Conservation (phyloP, 2,113 vertebrate genomes). For the Dasyurus viverrinus region DNA sequence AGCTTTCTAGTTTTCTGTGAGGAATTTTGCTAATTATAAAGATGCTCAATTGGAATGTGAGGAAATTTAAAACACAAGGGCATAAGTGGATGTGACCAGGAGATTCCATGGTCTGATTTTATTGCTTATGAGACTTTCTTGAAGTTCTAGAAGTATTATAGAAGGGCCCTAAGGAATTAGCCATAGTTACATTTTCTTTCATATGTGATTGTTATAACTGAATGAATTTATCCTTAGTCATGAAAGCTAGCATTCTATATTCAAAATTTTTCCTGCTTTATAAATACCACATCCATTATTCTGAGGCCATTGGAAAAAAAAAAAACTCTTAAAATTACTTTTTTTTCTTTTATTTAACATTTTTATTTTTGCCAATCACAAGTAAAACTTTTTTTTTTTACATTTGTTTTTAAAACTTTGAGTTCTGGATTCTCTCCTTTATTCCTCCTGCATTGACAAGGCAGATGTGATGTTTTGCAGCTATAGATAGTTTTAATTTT, state of each 20-base stretch:
- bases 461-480: too few species aligned
- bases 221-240: too few species aligned
- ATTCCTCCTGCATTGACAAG: too few species aligned
- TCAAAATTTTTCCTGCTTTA: neutral
- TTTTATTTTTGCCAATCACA: too few species aligned
- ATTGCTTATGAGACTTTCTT: neutral
- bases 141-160: neutral
- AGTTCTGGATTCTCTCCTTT: too few species aligned
- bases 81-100: neutral
- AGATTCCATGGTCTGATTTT: neutral
- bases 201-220: neutral
- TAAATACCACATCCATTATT: neutral
- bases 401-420: too few species aligned
- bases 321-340: neutral
- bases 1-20: neutral
- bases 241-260: too few species aligned
- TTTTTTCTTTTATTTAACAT: neutral
- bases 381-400: too few species aligned
- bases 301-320: neutral
- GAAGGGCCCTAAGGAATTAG: neutral
- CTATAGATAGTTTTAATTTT: too few species aligned
- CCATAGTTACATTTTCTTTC: neutral
- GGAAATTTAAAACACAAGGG: neutral
- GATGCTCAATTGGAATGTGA: neutral
- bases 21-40: neutral